Percentiles rank a stretch among this genome's conserved stretches.
These are phyloP conservation scores for Ranitomeya imitator DNA, from an alignment of 2,113 vertebrate species.

Conservation along the genomic window DNA sequence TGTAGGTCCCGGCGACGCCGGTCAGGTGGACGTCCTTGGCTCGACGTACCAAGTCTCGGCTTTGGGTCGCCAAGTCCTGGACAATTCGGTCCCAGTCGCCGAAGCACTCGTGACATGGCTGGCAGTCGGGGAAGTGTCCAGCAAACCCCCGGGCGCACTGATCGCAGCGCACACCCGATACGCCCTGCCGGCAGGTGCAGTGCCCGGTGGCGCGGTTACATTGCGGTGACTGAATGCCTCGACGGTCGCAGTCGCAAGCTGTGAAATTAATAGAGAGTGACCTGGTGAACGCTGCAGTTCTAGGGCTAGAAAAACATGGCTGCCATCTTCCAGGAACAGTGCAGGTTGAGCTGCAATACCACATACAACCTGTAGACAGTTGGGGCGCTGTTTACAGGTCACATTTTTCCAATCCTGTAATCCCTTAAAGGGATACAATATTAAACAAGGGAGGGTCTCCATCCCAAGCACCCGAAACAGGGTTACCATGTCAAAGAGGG, in stretches of 20 bases:
- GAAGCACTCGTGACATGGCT: slow-evolving; percentile 93
- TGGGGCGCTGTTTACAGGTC: no score
- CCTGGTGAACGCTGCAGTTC: not conserved
- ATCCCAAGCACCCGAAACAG: no score
- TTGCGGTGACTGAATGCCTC: slow-evolving; percentile 83
- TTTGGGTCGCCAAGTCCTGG: slow-evolving; percentile 85
- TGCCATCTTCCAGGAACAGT: no score
- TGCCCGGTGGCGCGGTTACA: slow-evolving; percentile 87
- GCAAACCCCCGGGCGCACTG: slow-evolving; percentile 94
- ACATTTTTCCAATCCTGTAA: not conserved
- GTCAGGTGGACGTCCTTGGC: slow-evolving; percentile 83
- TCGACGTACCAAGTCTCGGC: slow-evolving; percentile 75
- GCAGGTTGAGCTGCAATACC: no score
- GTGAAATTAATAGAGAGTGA: slow-evolving; percentile 11
- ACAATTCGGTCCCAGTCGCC: slow-evolving; percentile 98
- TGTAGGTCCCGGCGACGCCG: slow-evolving; percentile 81
- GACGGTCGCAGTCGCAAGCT: slow-evolving; percentile 93
- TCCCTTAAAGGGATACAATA: not conserved
- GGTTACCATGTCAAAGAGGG: no score
- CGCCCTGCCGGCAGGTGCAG: slow-evolving; percentile 86
- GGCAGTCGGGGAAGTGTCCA: slow-evolving; percentile 86
- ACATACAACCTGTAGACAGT: no score
- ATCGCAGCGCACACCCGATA: slow-evolving; percentile 93
- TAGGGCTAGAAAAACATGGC: no score
- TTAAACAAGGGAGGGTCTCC: no score